phyloP scores from a whole-genome alignment of 1,140 invertebrate species.

The Nephotettix cincticeps region DNA sequence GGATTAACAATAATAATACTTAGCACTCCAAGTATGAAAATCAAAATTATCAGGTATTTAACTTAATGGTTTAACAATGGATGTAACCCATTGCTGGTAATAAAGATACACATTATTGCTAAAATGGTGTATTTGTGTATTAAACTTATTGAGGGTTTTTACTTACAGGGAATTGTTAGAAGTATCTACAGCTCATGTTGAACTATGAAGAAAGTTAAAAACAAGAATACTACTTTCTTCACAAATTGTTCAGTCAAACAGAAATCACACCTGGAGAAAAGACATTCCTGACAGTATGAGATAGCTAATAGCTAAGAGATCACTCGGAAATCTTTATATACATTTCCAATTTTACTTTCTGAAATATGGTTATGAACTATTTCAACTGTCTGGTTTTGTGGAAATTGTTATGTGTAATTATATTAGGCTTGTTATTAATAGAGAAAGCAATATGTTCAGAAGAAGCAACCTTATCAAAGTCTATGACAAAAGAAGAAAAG shows the following conservation, averaged over 20 bases:
- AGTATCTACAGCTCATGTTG: background rate
- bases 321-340: background rate
- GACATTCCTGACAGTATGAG: conserved; percentile 9
- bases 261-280: background rate
- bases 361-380: background rate
- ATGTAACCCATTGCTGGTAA: no score
- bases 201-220: background rate
- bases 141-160: no score
- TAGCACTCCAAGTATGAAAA: no score
- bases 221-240: background rate
- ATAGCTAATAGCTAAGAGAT: background rate
- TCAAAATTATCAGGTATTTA: no score
- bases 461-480: background rate
- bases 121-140: no score
- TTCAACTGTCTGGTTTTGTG: background rate
- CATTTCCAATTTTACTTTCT: background rate
- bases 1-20: no score
- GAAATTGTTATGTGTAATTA: background rate
- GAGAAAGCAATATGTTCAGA: background rate
- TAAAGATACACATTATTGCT: no score
- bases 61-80: no score
- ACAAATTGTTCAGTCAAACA: background rate
- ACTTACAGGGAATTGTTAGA: no score
- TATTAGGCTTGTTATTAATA: background rate
- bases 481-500: conserved; percentile 12